Conservation (phyloP, 2,888 invertebrate genomes). For the Drosophila neutralis region DNA sequence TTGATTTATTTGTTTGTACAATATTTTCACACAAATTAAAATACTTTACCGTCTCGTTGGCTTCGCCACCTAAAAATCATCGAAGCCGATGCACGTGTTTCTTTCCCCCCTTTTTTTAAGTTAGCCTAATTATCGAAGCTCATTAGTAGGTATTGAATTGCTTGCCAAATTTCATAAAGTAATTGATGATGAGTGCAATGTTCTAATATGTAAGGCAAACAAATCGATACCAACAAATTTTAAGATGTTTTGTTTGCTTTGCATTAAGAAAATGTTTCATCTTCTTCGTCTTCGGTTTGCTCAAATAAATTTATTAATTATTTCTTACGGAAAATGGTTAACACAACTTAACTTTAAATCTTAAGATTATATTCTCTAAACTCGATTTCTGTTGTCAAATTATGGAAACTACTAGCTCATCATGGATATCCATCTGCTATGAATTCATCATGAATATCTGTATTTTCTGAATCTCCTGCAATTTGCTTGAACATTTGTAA, state of each 20-base stretch:
- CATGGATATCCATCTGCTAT: no score
- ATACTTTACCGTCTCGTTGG: conserved; percentile 67
- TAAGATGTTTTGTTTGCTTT: conserved; percentile 31
- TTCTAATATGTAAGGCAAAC: conserved; percentile 67
- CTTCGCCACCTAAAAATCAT: conserved; percentile 50
- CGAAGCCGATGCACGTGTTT: conserved; percentile 26
- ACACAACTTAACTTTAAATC: neutral
- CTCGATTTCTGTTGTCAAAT: neutral
- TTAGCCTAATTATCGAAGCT: conserved; percentile 80
- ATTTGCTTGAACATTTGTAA: neutral
- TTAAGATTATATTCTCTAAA: neutral
- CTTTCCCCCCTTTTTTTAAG: conserved; percentile 32
- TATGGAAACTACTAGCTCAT: no score
- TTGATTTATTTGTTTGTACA: conserved; percentile 78
- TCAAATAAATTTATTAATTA: neutral
- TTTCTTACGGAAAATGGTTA: neutral
- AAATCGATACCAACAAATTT: conserved; percentile 40
- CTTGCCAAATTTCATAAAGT: conserved; percentile 60
- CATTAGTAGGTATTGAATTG: conserved; percentile 80
- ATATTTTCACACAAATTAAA: conserved; percentile 81
- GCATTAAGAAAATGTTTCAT: conserved; percentile 36
- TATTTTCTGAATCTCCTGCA: neutral
- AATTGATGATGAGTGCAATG: conserved; percentile 38
- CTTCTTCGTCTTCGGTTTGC: conserved; percentile 6
- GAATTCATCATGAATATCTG: neutral